These are phyloP conservation scores for Catostomus latipinnis DNA, from an alignment of 2,797 vertebrate species.

Conservation along the genomic window DNA sequence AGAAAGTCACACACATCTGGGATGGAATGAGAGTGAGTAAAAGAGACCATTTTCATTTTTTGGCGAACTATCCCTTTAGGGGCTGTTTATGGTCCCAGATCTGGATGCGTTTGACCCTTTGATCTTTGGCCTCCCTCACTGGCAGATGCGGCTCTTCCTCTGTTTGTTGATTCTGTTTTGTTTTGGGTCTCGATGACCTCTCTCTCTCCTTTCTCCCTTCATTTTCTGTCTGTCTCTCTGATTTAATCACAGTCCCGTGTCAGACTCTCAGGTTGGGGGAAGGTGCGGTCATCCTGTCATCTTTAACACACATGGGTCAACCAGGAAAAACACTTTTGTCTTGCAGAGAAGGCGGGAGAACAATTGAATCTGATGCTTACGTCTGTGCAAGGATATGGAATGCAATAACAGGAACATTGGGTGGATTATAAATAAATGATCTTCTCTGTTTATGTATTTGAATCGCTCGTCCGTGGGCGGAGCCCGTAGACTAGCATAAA, in stretches of 20 bases:
- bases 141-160: constrained; percentile 51
- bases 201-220: constrained; percentile 2
- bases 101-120: constrained; percentile 1
- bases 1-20: no score
- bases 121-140: constrained; percentile 19
- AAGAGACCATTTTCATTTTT: no score
- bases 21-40: no score
- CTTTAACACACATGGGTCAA: constrained; percentile 27
- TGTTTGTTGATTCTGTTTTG: constrained; percentile 52
- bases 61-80: no score
- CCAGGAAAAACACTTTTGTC: constrained; percentile 27
- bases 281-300: constrained; percentile 26
- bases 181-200: constrained; percentile 40
- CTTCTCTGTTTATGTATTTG: constrained; percentile 30
- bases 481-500: background rate
- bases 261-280: background rate
- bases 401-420: constrained; percentile 65
- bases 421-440: constrained; percentile 59
- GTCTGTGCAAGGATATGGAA: constrained; percentile 51
- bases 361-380: constrained; percentile 55
- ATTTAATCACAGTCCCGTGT: no score
- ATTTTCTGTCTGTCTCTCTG: constrained; percentile 1
- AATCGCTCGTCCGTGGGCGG: constrained; percentile 23
- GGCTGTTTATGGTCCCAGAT: background rate
- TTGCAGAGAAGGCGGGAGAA: constrained; percentile 22